Conservation (phyloP, 2,113 vertebrate genomes). For the Silurus glanis region DNA sequence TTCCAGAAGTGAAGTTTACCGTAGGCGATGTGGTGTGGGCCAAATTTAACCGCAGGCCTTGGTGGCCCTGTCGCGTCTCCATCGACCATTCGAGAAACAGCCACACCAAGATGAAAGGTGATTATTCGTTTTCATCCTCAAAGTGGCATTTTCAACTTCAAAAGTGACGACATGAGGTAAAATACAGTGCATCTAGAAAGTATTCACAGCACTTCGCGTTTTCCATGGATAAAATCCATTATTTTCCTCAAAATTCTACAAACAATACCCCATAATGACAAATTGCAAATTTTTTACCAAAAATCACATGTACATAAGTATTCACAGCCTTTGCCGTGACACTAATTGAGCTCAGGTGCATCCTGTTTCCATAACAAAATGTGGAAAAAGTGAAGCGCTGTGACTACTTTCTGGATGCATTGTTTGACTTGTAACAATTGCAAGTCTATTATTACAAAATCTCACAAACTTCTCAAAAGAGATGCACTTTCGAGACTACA, state of each 20-base stretch:
- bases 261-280: too few species aligned
- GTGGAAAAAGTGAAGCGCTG: too few species aligned
- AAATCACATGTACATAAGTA: too few species aligned
- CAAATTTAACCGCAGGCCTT: slow-evolving; percentile 94
- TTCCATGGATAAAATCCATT: too few species aligned
- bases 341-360: too few species aligned
- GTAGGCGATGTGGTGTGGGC: slow-evolving; percentile 95
- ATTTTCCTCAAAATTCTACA: too few species aligned
- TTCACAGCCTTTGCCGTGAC: too few species aligned
- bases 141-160: neutral
- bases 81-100: slow-evolving; percentile 79
- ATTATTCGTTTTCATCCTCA: neutral
- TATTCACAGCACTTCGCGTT: too few species aligned
- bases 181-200: neutral
- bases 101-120: slow-evolving; percentile 95
- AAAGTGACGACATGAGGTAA: neutral
- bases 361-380: too few species aligned
- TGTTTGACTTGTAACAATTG: neutral
- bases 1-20: slow-evolving; percentile 79
- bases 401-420: too few species aligned
- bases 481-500: too few species aligned
- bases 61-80: slow-evolving; percentile 94
- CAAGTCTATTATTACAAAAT: neutral
- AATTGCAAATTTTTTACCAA: too few species aligned
- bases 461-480: neutral